Evolutionary conservation across 1,140 invertebrate genomes (phyloP), one percentile per base, ranked within the genome.

Genomic region (Chionoecetes opilio): DNA sequence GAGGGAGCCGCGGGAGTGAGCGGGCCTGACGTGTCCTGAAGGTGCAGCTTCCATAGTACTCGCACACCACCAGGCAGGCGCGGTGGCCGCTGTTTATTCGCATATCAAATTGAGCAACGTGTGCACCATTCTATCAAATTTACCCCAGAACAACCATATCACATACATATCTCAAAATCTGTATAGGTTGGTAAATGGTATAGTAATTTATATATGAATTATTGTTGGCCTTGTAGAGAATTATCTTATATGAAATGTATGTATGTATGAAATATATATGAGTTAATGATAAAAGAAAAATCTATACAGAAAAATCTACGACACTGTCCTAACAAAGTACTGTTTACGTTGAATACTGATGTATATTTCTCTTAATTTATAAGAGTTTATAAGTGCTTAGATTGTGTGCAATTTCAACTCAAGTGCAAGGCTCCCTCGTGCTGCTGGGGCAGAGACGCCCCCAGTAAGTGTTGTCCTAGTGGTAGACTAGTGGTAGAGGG

Each of bases 201-300:
- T 89, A 89, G 88, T 29, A 29, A 35, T 90, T 93, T 93, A 93
- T 93, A 93, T 75, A 86, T 85, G 85, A 92, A 34, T 88, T 34
- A 92, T 95, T 95, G 94, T 95, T 95, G 46, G 37, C 46, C 88
- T 95, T 95, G 82, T 86, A 95, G 90, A 95, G 90, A 92, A 75
- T 95, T 92, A 75, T 75, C 63, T 1, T 5, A 75, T 75, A 75
- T 75, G n/a, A 75, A 75, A 11, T 53, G 21, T 53, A 75, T 75
- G 14, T 8, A 46, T 46, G 63, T 75, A 75, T n/a, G 63, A 75
- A 21, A 75, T 17, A 26, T 75, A 75, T 75, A n/a, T 26, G 63
- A 75, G 63, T 75, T 75, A 75, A 75, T 75, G 63, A n/a, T 75
- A 75, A 26, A n/a, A 75, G n/a, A 75, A 75, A 75, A 75, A 3